phyloP scores from a whole-genome alignment of 2,113 vertebrate species.

The Mixornis gularis region DNA sequence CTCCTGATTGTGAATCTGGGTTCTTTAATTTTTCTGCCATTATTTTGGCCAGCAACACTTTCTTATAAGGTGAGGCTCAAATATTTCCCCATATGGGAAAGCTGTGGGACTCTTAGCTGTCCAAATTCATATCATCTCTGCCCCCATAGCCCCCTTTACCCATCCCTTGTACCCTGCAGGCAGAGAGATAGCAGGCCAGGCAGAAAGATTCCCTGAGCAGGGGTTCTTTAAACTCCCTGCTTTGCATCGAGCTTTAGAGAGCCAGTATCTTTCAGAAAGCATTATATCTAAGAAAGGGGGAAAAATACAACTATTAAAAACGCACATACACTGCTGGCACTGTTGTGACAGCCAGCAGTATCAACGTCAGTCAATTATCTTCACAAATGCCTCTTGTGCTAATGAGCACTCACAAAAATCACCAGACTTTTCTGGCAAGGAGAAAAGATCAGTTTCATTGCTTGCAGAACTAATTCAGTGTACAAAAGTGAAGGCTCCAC shows the following conservation, averaged over 20 bases:
- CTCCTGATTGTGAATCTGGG: accelerated
- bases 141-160: background rate
- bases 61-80: background rate
- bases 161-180: background rate
- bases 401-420: conserved; percentile 98
- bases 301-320: conserved; percentile 75
- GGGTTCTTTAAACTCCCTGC: conserved; percentile 7
- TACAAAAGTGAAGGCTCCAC: conserved; percentile 99
- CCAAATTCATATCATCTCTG: background rate
- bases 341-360: conserved; percentile 97
- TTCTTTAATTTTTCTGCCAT: background rate
- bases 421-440: conserved; percentile 99
- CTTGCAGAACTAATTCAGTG: conserved; percentile 99
- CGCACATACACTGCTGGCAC: conserved; percentile 78
- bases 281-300: conserved; percentile 69
- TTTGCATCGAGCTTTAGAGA: conserved; percentile 60
- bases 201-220: background rate
- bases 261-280: conserved; percentile 69
- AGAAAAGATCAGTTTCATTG: conserved; percentile 99
- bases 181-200: background rate
- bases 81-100: background rate
- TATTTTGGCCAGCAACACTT: background rate
- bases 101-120: background rate
- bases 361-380: conserved; percentile 98
- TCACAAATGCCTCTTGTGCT: conserved; percentile 99